Evolutionary conservation across 1,140 invertebrate species (phyloP).

Genomic region (Trichomalopsis sarcophagae): DNA sequence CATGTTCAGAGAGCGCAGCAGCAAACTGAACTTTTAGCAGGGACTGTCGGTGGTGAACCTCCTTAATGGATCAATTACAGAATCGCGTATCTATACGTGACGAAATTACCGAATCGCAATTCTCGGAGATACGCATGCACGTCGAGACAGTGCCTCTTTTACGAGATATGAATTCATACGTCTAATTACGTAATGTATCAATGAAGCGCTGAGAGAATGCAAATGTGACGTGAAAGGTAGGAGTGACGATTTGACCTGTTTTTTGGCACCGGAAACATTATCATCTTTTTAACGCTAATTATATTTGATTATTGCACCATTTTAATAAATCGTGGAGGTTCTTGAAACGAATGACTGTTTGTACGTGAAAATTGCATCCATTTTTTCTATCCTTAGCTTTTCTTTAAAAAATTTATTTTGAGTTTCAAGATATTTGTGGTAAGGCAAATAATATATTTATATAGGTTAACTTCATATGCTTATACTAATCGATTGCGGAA

Average conservation of each 20-base stretch:
- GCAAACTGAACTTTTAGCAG: too few relatives aligned
- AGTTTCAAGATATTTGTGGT: too few relatives aligned
- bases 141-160: not conserved
- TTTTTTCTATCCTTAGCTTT: too few relatives aligned
- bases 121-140: not conserved
- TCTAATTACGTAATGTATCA: slow-evolving; percentile 46
- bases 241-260: not conserved
- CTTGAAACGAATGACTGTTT: not conserved
- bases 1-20: too few relatives aligned
- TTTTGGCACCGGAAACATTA: not conserved
- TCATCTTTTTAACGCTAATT: not conserved
- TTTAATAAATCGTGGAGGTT: not conserved
- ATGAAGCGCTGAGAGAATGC: not conserved
- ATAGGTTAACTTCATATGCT: too few relatives aligned
- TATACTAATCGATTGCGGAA: too few relatives aligned
- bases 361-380: not conserved
- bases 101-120: slow-evolving; percentile 30
- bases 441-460: too few relatives aligned
- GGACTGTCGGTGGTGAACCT: too few relatives aligned
- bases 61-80: slow-evolving; percentile 48
- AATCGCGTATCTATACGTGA: slow-evolving; percentile 43
- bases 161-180: not conserved
- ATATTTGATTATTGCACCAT: not conserved
- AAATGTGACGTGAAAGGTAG: not conserved
- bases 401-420: too few relatives aligned